Percentiles rank a stretch among this genome's conserved stretches.
Conservation (phyloP, 2,888 invertebrate genomes). For the Eubasilissa splendida region DNA sequence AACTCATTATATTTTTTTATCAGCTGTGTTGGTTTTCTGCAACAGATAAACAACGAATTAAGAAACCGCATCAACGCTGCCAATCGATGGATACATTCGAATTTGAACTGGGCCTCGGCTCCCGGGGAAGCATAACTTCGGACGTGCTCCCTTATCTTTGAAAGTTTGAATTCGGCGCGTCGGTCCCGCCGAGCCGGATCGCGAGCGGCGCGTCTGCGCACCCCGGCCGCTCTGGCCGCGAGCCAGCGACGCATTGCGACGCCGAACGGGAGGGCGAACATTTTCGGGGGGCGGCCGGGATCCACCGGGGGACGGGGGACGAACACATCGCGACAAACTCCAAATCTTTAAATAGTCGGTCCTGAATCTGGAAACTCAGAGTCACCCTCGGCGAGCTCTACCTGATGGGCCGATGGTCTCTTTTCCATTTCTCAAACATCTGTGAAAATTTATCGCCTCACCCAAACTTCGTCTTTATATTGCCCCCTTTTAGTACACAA, state of each 20-base stretch:
- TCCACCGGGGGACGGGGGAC: not conserved
- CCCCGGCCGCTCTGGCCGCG: slow-evolving; percentile 47
- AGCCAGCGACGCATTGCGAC: slow-evolving; percentile 60
- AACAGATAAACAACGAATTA: too few relatives aligned
- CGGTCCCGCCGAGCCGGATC: slow-evolving; percentile 31
- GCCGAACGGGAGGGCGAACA: slow-evolving; percentile 30
- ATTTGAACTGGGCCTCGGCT: not conserved
- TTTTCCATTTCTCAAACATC: not conserved
- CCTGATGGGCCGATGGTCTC: not conserved
- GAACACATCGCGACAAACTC: not conserved
- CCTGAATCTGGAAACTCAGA: not conserved
- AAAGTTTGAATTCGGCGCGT: slow-evolving; percentile 29
- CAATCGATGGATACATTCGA: too few relatives aligned
- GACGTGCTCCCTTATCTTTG: slow-evolving; percentile 6
- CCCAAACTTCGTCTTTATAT: too few relatives aligned
- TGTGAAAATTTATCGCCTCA: not conserved
- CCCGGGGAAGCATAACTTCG: slow-evolving; percentile 13
- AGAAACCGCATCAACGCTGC: too few relatives aligned
- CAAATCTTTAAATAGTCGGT: slow-evolving; percentile 6
- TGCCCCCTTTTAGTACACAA: too few relatives aligned
- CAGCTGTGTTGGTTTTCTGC: too few relatives aligned
- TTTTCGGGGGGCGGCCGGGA: slow-evolving; percentile 13
- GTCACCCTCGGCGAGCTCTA: not conserved
- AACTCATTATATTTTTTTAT: too few relatives aligned
- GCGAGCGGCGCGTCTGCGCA: slow-evolving; percentile 33